These are phyloP conservation scores for Festucalex cinctus DNA, from an alignment of 2,113 vertebrate species.

Conservation along the genomic window DNA sequence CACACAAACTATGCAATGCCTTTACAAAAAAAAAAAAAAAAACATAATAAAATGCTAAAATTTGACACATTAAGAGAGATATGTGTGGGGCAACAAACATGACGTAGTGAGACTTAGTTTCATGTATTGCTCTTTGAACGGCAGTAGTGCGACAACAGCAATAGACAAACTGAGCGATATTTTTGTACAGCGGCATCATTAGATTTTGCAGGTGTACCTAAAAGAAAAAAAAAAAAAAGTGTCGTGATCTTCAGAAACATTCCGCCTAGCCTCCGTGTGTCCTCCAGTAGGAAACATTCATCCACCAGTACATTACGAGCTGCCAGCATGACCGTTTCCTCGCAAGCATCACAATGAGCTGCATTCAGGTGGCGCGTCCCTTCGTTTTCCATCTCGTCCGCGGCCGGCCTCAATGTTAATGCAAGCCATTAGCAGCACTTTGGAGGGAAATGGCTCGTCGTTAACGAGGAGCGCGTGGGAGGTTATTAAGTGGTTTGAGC, in stretches of 20 bases:
- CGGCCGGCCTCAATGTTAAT: conserved; percentile 55
- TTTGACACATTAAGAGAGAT: background rate
- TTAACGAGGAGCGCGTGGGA: conserved; percentile 60
- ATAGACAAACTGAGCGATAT: background rate
- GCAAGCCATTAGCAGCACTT: conserved; percentile 59
- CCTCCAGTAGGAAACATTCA: conserved; percentile 50
- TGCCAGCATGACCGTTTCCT: conserved; percentile 61
- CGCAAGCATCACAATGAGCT: conserved; percentile 55
- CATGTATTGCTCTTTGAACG: background rate
- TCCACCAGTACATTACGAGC: conserved; percentile 65
- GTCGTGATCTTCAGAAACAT: background rate
- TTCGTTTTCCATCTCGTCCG: conserved; percentile 48
- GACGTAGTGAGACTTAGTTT: too few species aligned
- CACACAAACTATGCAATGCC: background rate
- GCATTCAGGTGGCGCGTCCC: conserved; percentile 67
- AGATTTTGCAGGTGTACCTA: background rate
- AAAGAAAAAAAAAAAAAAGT: background rate
- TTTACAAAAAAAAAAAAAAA: background rate
- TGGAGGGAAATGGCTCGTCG: conserved; percentile 48
- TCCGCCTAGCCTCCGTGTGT: conserved; percentile 50
- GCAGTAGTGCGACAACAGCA: too few species aligned
- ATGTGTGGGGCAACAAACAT: too few species aligned
- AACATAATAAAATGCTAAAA: background rate
- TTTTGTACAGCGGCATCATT: background rate
- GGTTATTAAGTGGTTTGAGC: conserved; percentile 50